Base-by-base conservation (phyloP, 1,140 invertebrate genomes). In the Hesperophylax magnus region DNA sequence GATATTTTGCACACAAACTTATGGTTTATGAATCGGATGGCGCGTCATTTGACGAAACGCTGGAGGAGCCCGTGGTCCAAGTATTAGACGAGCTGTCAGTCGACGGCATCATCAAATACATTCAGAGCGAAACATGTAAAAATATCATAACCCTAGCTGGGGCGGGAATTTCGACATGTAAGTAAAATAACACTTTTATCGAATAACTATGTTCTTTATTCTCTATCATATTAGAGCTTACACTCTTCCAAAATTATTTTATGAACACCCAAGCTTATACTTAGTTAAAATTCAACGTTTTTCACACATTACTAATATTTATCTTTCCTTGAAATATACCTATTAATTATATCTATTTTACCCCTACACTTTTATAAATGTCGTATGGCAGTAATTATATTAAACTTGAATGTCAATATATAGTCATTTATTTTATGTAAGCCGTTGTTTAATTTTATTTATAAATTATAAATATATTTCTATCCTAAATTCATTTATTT, bases 101-200 rank as follows among this genome's bases (percentile, higher is more conserved):
- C 72, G 88, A 90, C 72, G 88, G 88, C 4, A 85, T 90, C 69
- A 87, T 89, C 6, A 88, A 89, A 84, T 90, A 89, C 87, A 89
- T 90, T 11, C 87, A 95, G 82, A 92, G 92, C 84, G 92, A 92
- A 18, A 93, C 94, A 82, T 96, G 95, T 85, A 94, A 94, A 87
- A 97, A 97, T 85, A 94, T 99, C 72, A 95, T 98, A 76, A 97
- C 96, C 18, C 94, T 98, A 93, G 95, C 97, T 81, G 97, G 97
- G 77, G 97, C 97, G 84, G 98, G 98, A 75, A 98, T 98, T 85
- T 98, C 97, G 20, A 98, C 97, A 53, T 96, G 96, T 97, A 92
- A 93, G 92, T 93, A 78, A 53, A 9, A 75, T 11, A 65, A 67
- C 1, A 31, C 15, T 65, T n/a, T 31, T 65, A 14, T 8, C 63